A percentile compares a stretch with the other conserved stretches of the same genome.
Evolutionary conservation across 2,113 vertebrate species (phyloP).

Genomic region (Eulemur rufifrons): DNA sequence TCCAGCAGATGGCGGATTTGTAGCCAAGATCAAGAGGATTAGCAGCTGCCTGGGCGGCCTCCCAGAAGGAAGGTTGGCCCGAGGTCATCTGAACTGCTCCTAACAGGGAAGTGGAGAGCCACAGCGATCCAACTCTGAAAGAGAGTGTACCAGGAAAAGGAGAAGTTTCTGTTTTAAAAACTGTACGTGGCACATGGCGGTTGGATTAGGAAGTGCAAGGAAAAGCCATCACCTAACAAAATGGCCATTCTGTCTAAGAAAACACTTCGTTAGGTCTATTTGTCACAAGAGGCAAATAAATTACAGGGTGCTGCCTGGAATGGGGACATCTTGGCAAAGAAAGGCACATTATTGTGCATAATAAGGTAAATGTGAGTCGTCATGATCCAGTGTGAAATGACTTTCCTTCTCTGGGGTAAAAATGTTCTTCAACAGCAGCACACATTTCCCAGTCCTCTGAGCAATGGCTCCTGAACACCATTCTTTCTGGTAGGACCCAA

Average conservation of each 20-base stretch:
- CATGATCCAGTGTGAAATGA: rapidly evolving
- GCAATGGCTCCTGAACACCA: neutral
- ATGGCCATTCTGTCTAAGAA: neutral
- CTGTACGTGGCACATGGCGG: rapidly evolving
- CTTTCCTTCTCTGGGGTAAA: neutral
- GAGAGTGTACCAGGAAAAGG: rapidly evolving
- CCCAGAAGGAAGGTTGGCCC: neutral
- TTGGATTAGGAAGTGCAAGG: neutral
- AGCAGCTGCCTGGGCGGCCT: neutral
- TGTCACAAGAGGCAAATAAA: neutral
- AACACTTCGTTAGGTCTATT: neutral
- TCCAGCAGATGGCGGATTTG: neutral
- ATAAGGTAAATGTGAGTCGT: rapidly evolving
- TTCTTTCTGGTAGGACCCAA: too few species aligned
- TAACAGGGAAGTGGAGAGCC: rapidly evolving
- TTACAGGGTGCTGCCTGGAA: neutral
- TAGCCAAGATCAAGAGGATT: conserved; percentile 39
- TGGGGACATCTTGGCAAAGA: neutral
- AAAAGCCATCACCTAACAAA: rapidly evolving
- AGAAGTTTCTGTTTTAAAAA: neutral
- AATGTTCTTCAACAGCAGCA: rapidly evolving
- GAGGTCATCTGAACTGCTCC: neutral
- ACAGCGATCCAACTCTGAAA: too few species aligned
- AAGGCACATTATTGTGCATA: neutral
- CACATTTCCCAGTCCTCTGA: rapidly evolving